Evolutionary conservation across 2,113 vertebrate genomes (phyloP).

Genomic region (Macrotus californicus): DNA sequence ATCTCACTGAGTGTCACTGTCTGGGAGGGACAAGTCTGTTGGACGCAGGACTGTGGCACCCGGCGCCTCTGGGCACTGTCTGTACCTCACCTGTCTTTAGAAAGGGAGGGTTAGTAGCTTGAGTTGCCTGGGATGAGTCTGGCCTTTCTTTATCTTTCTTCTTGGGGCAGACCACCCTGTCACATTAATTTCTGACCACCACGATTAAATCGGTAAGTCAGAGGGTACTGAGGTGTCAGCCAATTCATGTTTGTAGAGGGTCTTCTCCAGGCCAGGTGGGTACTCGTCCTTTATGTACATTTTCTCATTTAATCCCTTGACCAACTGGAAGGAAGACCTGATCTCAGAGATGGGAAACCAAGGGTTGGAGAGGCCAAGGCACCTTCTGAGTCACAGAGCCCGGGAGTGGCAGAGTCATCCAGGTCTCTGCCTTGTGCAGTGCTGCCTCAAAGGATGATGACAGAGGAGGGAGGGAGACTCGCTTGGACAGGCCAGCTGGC

Average conservation of each 20-base stretch:
- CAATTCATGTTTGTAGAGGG: not conserved
- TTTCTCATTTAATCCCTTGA: not conserved
- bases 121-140: not conserved
- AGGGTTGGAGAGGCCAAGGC: not conserved
- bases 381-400: not conserved
- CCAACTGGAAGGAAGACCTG: not conserved
- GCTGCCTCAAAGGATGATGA: not conserved
- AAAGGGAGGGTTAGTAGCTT: not conserved
- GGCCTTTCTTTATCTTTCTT: not conserved
- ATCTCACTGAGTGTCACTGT: not conserved
- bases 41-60: not conserved
- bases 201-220: not conserved
- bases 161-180: not conserved
- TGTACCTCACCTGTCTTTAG: not conserved
- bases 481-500: not conserved
- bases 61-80: not conserved
- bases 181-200: not conserved
- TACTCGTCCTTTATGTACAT: not conserved
- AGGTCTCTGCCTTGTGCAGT: not conserved
- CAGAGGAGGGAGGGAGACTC: not conserved
- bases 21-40: not conserved
- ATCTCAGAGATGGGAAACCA: not conserved
- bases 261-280: not conserved
- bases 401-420: not conserved
- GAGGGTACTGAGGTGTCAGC: accelerated